A percentile compares a stretch with the other conserved stretches of the same genome.
Conservation (phyloP, 2,888 invertebrate species). For the Brenthis daphne region DNA sequence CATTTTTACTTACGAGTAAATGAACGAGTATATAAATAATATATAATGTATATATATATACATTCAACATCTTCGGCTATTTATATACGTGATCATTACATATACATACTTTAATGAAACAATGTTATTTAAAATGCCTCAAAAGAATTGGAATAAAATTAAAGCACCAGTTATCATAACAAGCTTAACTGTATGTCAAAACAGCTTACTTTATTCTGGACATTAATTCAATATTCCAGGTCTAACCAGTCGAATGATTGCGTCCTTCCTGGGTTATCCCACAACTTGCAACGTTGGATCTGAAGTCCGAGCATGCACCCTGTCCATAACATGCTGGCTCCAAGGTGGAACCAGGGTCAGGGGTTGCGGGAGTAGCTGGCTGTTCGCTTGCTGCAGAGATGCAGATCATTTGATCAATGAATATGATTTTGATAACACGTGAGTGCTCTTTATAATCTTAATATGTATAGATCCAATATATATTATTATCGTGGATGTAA, state of each 20-base stretch:
- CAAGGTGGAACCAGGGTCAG: conserved; percentile 85
- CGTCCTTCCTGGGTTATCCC: conserved; percentile 83
- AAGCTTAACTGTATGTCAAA: too few species aligned
- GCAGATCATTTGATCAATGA: conserved; percentile 49
- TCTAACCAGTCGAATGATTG: conserved; percentile 74
- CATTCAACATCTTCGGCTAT: too few species aligned
- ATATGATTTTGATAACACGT: conserved; percentile 63
- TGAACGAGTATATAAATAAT: too few species aligned
- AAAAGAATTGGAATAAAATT: too few species aligned
- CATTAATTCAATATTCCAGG: conserved; percentile 50
- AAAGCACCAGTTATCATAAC: too few species aligned
- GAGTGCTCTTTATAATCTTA: conserved; percentile 10
- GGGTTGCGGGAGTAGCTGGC: conserved; percentile 87
- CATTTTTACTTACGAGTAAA: too few species aligned
- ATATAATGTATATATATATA: too few species aligned
- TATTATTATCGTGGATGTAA: background rate
- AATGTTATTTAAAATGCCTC: too few species aligned
- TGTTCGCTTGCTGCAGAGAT: conserved; percentile 86
- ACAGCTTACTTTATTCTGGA: too few species aligned
- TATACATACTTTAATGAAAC: too few species aligned
- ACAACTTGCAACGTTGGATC: conserved; percentile 80
- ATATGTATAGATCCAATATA: background rate
- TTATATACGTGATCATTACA: too few species aligned
- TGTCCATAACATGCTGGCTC: conserved; percentile 89
- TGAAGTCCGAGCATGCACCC: conserved; percentile 84